Conservation (phyloP, 1,140 invertebrate species). For the Drosophila punjabiensis region DNA sequence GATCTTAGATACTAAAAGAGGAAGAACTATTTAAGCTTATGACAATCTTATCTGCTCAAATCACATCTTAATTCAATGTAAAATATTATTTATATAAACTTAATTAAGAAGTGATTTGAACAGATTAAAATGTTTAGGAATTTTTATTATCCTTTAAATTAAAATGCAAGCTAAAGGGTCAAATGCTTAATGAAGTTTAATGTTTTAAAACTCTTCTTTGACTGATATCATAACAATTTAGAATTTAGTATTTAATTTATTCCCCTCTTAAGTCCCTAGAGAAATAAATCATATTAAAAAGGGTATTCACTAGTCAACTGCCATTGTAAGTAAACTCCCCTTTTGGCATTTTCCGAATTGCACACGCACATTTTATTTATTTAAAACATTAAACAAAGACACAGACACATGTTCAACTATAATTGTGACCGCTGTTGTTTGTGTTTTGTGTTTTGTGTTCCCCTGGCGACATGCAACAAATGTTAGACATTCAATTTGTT, state of each 20-base stretch:
- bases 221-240: not conserved
- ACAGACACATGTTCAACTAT: slow-evolving; percentile 62
- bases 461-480: slow-evolving; percentile 80
- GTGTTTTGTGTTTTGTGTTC: slow-evolving; percentile 24
- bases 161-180: no score
- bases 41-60: no score
- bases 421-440: slow-evolving; percentile 36
- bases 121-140: no score
- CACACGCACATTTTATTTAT: slow-evolving; percentile 73
- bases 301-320: slow-evolving; percentile 28
- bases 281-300: not conserved
- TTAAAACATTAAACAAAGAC: slow-evolving; percentile 83
- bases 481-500: slow-evolving; percentile 84
- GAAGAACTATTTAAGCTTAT: no score
- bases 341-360: slow-evolving; percentile 50
- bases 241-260: not conserved
- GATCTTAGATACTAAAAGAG: no score
- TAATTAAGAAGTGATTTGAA: no score
- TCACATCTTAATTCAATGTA: no score
- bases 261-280: not conserved
- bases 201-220: not conserved
- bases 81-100: no score
- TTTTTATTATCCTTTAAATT: no score
- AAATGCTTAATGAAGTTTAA: no score
- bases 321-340: not conserved